phyloP scores from a whole-genome alignment of 1,140 invertebrate genomes.

The Episyrphus balteatus region DNA sequence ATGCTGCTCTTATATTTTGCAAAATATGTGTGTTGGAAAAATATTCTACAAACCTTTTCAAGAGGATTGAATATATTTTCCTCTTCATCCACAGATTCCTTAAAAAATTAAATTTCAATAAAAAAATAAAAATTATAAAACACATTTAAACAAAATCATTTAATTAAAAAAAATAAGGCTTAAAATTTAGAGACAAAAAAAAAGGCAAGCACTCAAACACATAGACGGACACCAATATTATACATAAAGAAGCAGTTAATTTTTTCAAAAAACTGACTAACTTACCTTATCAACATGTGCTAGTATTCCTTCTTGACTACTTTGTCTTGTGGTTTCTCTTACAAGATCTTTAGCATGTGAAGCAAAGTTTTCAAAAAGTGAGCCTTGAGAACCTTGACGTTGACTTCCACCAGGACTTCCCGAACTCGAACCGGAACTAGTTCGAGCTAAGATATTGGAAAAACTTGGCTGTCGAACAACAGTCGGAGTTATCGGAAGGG shows the following conservation, averaged over 20 bases:
- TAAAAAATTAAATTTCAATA: conserved; percentile 49
- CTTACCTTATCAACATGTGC: conserved; percentile 80
- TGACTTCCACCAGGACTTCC: conserved; percentile 23
- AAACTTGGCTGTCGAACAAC: conserved; percentile 51
- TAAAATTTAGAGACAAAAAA: not conserved
- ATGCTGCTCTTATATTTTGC: too few relatives aligned
- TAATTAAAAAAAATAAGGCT: not conserved
- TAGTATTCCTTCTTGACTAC: conserved; percentile 77
- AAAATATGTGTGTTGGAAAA: not conserved
- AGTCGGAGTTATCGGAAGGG: conserved; percentile 39
- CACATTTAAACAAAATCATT: conserved; percentile 6
- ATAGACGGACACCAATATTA: too few relatives aligned
- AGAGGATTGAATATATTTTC: conserved; percentile 51
- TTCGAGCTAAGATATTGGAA: conserved; percentile 50
- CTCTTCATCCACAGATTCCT: conserved; percentile 55
- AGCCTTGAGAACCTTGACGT: conserved; percentile 67
- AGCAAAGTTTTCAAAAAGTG: conserved; percentile 74
- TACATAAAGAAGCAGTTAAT: too few relatives aligned
- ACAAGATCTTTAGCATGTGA: conserved; percentile 77
- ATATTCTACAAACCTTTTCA: conserved; percentile 52
- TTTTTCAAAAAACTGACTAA: not conserved
- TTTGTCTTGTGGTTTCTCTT: conserved; percentile 71
- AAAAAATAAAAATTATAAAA: conserved; percentile 42
- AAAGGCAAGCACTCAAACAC: not conserved
- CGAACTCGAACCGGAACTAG: conserved; percentile 47